Percentiles rank a stretch among this genome's conserved stretches.
phyloP scores from a whole-genome alignment of 2,888 invertebrate genomes.

The Deladenus siricidicola region DNA sequence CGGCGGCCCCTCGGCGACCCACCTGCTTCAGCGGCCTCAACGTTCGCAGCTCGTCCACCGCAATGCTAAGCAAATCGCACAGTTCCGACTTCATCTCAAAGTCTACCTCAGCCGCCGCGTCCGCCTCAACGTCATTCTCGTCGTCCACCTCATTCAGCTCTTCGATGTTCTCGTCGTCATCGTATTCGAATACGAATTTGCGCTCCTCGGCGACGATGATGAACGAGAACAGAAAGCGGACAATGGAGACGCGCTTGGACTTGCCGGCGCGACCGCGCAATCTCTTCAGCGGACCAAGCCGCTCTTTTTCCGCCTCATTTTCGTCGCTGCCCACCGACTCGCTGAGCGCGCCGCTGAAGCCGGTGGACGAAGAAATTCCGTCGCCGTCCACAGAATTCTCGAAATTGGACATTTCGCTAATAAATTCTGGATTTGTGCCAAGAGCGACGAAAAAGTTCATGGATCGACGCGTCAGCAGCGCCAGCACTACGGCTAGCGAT shows the following conservation, averaged over 20 bases:
- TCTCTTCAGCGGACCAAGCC: not conserved
- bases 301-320: too few species aligned
- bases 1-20: too few species aligned
- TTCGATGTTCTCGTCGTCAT: not conserved
- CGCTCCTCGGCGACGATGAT: too few species aligned
- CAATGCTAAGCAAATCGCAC: constrained; percentile 18
- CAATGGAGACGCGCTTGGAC: constrained; percentile 27
- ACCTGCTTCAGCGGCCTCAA: not conserved
- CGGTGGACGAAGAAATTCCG: constrained; percentile 34
- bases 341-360: not conserved
- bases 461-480: not conserved
- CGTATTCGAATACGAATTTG: not conserved
- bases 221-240: constrained; percentile 45
- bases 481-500: not conserved
- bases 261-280: constrained; percentile 21
- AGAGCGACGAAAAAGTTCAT: not conserved
- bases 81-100: constrained; percentile 6
- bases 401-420: constrained; percentile 29
- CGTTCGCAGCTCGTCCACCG: not conserved
- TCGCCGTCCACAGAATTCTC: constrained; percentile 51
- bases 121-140: not conserved
- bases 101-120: not conserved
- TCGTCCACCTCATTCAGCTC: not conserved
- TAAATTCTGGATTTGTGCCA: constrained; percentile 14
- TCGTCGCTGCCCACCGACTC: not conserved